Percentiles rank a stretch among this genome's conserved stretches.
These are phyloP conservation scores for Lissonota sp. DNA, from an alignment of 2,888 invertebrate species.

Conservation along the genomic window DNA sequence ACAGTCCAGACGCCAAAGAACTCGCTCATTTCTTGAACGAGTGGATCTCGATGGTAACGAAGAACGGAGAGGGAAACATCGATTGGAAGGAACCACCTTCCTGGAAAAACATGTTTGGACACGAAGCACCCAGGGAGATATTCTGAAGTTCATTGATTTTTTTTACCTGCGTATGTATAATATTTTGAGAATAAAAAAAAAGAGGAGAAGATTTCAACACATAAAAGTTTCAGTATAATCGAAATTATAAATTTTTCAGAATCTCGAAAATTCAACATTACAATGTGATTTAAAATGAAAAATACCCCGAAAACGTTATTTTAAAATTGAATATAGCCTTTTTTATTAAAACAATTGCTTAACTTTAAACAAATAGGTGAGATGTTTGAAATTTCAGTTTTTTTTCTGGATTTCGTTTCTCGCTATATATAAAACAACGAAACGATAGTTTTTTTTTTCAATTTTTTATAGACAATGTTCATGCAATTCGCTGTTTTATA, in stretches of 20 bases:
- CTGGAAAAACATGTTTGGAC: slow-evolving; percentile 91
- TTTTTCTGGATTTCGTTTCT: no score
- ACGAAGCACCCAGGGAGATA: slow-evolving; percentile 88
- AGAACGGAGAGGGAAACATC: slow-evolving; percentile 80
- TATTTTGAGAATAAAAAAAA: neutral
- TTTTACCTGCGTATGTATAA: slow-evolving; percentile 23
- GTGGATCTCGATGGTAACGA: slow-evolving; percentile 85
- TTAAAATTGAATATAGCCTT: no score
- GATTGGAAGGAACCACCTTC: slow-evolving; percentile 88
- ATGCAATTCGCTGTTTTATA: no score
- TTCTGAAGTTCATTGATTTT: slow-evolving; percentile 83
- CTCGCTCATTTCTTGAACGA: slow-evolving; percentile 87
- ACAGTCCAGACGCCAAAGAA: slow-evolving; percentile 90
- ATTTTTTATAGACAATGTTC: no score
- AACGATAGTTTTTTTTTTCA: no score
- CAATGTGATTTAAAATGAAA: no score
- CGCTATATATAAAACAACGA: no score
- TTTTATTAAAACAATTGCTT: no score
- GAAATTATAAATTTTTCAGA: neutral
- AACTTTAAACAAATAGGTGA: no score
- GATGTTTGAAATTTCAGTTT: no score
- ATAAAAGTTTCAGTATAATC: neutral
- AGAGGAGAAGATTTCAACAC: neutral
- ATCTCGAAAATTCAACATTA: no score
- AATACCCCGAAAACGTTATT: no score